These are phyloP conservation scores for Trissoscelio sp. DNA, from an alignment of 2,888 invertebrate species.

Conservation along the genomic window DNA sequence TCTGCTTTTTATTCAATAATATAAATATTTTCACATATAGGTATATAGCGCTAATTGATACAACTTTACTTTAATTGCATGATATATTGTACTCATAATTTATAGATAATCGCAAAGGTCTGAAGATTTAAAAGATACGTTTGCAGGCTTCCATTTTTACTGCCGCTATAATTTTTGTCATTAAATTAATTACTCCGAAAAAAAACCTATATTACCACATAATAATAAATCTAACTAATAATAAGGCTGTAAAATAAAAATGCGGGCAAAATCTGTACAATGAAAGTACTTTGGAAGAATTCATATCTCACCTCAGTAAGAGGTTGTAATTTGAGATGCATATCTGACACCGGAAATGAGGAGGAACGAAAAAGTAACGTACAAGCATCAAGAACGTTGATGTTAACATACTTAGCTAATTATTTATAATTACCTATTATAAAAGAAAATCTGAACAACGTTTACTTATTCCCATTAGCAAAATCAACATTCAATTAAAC, in stretches of 20 bases:
- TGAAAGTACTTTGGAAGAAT: constrained; percentile 30
- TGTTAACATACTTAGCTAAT: constrained; percentile 32
- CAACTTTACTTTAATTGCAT: not conserved
- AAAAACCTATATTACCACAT: not conserved
- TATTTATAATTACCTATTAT: constrained; percentile 33
- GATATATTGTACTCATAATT: not conserved
- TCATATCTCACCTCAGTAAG: constrained; percentile 51
- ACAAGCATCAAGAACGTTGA: constrained; percentile 21
- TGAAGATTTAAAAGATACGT: not conserved
- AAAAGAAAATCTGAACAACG: not conserved
- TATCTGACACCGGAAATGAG: constrained; percentile 65
- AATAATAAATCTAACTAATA: constrained; percentile 15
- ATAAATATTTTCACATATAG: not conserved
- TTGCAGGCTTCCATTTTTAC: not conserved
- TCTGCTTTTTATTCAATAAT: not conserved
- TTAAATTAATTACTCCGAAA: constrained; percentile 12
- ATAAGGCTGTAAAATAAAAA: constrained; percentile 18
- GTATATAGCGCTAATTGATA: not conserved
- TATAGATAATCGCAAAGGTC: not conserved
- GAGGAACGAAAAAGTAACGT: constrained; percentile 44
- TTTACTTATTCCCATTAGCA: not conserved
- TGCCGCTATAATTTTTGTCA: not conserved
- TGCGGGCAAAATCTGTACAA: constrained; percentile 30
- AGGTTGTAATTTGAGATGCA: constrained; percentile 58
- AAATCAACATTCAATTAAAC: constrained; percentile 10